Evolutionary conservation across 2,888 invertebrate genomes (phyloP), one percentile per base, ranked within the genome.

Genomic region (Drosophila diplacantha): DNA sequence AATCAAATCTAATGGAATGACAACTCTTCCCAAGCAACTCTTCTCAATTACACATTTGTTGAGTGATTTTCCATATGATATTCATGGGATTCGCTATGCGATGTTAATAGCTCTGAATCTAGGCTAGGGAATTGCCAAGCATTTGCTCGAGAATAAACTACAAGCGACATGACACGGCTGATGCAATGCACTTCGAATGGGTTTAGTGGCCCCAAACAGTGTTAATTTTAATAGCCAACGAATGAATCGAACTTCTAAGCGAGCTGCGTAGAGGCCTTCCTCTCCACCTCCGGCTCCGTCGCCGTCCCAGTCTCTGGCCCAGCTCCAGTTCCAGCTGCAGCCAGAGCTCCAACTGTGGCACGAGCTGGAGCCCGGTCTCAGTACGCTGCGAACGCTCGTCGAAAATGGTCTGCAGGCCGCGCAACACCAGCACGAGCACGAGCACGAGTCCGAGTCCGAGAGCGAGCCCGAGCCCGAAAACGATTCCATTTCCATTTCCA

Each of bases 401-500:
- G 80, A 82, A 80, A 82, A 80, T 80, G 80, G 83, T 80, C 73
- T 80, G 69, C 78, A 71, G 65, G 78, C 73, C 63, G 81, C 82
- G 82, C 81, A 75, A 29, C 18, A 39, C 38, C 38, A 51, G n/a
- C 14, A 29, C 51, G 16, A 52, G 41, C 9, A 14, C 46, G 32
- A 46, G 46, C 8, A 5, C 11, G 31, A 46, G 46, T 31, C 22
- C 3, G 32, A 47, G 47, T 22, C 18, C 24, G 32, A 53, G 31
- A 16, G 16, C 41, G 29, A 58, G 69, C 68, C 62, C 57, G 71
- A 74, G 74, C 37, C 60, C 58, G 22, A 50, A 41, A 50, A 35
- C 35, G 31, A 57, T 34, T 35, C 60, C 18, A 32, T 31, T 60
- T 35, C 60, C 18, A 32, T 31, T 59, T 31, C 60, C 18, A 44